phyloP scores from a whole-genome alignment of 1,140 invertebrate species.

The Orius insidiosus region DNA sequence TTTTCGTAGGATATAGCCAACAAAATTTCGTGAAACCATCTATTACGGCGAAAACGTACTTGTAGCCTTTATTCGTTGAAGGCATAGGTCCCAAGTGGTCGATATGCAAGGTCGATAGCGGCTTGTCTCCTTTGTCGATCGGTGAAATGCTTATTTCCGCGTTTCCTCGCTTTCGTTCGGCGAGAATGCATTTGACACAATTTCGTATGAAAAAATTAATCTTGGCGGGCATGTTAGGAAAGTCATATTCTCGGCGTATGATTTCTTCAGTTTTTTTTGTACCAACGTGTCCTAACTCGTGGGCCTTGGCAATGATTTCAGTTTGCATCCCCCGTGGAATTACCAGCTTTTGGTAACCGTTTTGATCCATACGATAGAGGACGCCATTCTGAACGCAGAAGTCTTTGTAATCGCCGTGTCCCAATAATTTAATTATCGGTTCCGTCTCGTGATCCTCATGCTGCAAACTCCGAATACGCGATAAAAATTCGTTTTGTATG shows the following conservation, averaged over 20 bases:
- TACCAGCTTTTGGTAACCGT: slow-evolving; percentile 14
- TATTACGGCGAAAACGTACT: slow-evolving; percentile 20
- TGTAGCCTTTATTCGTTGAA: slow-evolving; percentile 22
- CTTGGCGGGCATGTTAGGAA: slow-evolving; percentile 23
- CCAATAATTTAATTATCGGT: slow-evolving; percentile 5
- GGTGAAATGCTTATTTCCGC: slow-evolving; percentile 24
- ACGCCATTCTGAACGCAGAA: slow-evolving; percentile 7
- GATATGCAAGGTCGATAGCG: slow-evolving; percentile 22
- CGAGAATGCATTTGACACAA: slow-evolving; percentile 26
- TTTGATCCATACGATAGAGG: slow-evolving; percentile 12
- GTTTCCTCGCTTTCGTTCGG: slow-evolving; percentile 25
- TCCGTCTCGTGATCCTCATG: slow-evolving; percentile 7
- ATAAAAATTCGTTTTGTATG: slow-evolving; percentile 16
- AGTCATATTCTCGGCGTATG: slow-evolving; percentile 25
- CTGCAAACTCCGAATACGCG: slow-evolving; percentile 17
- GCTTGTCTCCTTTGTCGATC: slow-evolving; percentile 20
- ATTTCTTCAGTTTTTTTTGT: slow-evolving; percentile 24
- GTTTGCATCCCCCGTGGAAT: slow-evolving; percentile 21
- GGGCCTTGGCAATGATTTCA: slow-evolving; percentile 21
- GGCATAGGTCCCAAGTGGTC: slow-evolving; percentile 21
- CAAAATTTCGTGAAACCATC: slow-evolving; percentile 22
- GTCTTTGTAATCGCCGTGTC: neutral
- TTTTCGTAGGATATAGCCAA: slow-evolving; percentile 19
- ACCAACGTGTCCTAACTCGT: slow-evolving; percentile 25
- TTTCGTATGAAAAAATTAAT: slow-evolving; percentile 22